phyloP scores from a whole-genome alignment of 1,140 invertebrate genomes.

The Drosophila miranda region DNA sequence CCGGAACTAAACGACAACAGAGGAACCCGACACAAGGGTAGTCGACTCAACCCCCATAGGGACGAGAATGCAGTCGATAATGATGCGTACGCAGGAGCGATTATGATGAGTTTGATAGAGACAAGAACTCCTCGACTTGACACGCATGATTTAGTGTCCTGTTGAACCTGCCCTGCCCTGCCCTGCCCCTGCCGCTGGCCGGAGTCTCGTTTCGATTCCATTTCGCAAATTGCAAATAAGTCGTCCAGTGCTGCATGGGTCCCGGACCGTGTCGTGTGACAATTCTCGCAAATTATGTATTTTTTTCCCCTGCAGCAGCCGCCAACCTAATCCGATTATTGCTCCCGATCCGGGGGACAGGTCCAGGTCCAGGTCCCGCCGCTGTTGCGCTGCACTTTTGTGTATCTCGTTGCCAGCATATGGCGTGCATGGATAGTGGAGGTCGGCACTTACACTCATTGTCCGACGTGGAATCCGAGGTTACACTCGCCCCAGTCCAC shows the following conservation, averaged over 20 bases:
- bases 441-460: constrained; percentile 47
- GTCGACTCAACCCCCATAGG: not conserved
- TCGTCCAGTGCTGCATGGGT: constrained; percentile 38
- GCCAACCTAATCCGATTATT: constrained; percentile 78
- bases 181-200: not conserved
- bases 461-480: constrained; percentile 29
- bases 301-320: constrained; percentile 41
- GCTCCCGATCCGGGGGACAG: constrained; percentile 22
- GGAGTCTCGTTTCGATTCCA: constrained; percentile 46
- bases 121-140: constrained; percentile 78
- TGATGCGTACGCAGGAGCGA: constrained; percentile 72
- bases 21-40: constrained; percentile 13
- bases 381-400: constrained; percentile 48
- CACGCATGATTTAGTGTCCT: constrained; percentile 74
- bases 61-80: constrained; percentile 54
- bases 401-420: constrained; percentile 52
- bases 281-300: constrained; percentile 81
- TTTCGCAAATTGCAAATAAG: constrained; percentile 78
- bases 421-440: constrained; percentile 39
- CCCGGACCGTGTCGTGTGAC: constrained; percentile 68
- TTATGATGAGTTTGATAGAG: constrained; percentile 78
- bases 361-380: too few species aligned
- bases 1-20: constrained; percentile 73
- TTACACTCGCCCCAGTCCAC: constrained; percentile 27
- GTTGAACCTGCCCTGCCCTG: constrained; percentile 22